These are phyloP conservation scores for Mya arenaria DNA, from an alignment of 1,140 invertebrate genomes.

Conservation along the genomic window DNA sequence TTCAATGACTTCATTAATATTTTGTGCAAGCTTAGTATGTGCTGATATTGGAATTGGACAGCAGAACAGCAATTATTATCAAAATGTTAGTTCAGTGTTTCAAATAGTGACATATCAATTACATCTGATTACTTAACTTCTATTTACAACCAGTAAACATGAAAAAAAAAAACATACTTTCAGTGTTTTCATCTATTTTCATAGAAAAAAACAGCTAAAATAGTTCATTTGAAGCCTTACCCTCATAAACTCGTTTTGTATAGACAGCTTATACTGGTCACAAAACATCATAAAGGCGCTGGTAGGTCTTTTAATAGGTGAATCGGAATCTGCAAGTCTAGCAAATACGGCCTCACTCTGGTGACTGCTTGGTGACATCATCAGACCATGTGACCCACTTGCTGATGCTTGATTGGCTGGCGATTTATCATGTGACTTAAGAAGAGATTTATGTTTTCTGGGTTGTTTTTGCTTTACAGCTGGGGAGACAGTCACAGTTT, in stretches of 20 bases:
- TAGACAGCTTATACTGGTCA: constrained; percentile 68
- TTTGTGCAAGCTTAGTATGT: too few species aligned
- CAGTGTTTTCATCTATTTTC: not conserved
- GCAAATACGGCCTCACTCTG: not conserved
- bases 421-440: constrained; percentile 26
- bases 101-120: not conserved
- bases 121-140: not conserved
- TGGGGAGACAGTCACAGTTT: too few species aligned
- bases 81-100: not conserved
- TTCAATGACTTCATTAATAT: too few species aligned
- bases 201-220: not conserved
- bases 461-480: too few species aligned
- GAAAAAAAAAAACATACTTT: not conserved
- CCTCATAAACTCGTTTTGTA: constrained; percentile 76
- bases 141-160: not conserved
- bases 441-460: too few species aligned
- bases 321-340: constrained; percentile 39
- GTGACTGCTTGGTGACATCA: constrained; percentile 15
- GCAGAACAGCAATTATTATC: not conserved
- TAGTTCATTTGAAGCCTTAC: constrained; percentile 55
- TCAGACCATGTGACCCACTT: constrained; percentile 19
- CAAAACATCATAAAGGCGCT: constrained; percentile 78
- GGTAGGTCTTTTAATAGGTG: constrained; percentile 70
- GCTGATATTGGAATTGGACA: too few species aligned
- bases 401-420: constrained; percentile 33